These are phyloP conservation scores for Ichneumoninae sp. DNA, from an alignment of 2,888 invertebrate genomes.

Conservation along the genomic window DNA sequence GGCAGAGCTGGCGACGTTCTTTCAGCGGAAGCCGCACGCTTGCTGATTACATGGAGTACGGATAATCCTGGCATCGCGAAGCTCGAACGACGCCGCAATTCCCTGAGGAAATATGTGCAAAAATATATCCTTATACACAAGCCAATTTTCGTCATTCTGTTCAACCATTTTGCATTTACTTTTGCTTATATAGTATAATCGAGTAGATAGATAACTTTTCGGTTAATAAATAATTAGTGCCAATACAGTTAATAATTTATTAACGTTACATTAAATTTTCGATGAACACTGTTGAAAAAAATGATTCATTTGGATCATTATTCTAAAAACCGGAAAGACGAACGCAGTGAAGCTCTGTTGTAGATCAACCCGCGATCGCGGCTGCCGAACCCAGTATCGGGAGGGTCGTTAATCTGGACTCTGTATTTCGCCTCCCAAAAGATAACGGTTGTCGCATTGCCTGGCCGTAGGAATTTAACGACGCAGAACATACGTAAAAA, in stretches of 20 bases:
- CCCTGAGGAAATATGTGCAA: neutral
- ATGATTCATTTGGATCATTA: neutral
- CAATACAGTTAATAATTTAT: too few relatives aligned
- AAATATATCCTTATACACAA: neutral
- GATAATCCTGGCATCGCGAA: slow-evolving; percentile 28
- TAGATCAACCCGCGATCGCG: slow-evolving; percentile 6
- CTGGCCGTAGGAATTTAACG: neutral
- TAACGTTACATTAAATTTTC: neutral
- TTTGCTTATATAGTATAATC: neutral
- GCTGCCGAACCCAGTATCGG: slow-evolving; percentile 36
- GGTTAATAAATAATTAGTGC: neutral
- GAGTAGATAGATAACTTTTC: neutral
- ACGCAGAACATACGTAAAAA: neutral
- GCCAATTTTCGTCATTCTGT: neutral
- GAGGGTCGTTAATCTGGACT: slow-evolving; percentile 29
- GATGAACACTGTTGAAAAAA: neutral
- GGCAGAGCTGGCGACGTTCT: neutral
- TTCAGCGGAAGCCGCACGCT: neutral
- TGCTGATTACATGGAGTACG: neutral
- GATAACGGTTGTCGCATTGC: slow-evolving; percentile 48
- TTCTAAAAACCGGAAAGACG: neutral
- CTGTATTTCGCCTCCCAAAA: slow-evolving; percentile 9
- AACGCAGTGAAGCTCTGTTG: neutral
- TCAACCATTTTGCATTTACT: neutral
- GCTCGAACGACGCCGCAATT: slow-evolving; percentile 26